phyloP scores from a whole-genome alignment of 1,140 invertebrate genomes.

The Semibalanus balanoides region DNA sequence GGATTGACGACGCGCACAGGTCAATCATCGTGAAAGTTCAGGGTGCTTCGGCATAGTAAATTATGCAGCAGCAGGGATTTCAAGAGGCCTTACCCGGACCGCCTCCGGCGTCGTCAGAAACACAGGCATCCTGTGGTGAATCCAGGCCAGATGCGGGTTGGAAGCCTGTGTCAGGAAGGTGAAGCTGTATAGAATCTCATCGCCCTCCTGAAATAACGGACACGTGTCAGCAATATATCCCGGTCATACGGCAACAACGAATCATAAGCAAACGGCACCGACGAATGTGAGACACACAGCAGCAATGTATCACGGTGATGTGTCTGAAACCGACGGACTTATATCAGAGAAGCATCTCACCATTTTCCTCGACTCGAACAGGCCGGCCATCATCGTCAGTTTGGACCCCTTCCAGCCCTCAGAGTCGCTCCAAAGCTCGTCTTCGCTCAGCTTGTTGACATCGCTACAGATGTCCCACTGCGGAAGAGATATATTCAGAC shows the following conservation, averaged over 20 bases:
- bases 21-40: too few species aligned
- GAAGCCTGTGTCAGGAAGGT: background rate
- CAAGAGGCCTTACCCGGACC: background rate
- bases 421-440: background rate
- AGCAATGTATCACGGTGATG: too few species aligned
- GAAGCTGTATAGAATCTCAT: background rate
- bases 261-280: too few species aligned
- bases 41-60: too few species aligned
- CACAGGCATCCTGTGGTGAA: background rate
- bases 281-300: too few species aligned
- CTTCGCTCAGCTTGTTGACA: background rate
- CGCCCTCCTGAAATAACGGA: background rate
- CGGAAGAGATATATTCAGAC: too few species aligned
- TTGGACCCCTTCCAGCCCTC: background rate
- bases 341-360: background rate
- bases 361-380: background rate
- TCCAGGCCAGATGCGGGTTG: background rate
- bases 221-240: too few species aligned
- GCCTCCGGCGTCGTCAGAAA: background rate
- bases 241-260: too few species aligned
- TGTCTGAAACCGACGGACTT: too few species aligned
- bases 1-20: too few species aligned
- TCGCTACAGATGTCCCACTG: background rate
- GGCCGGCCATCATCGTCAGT: background rate
- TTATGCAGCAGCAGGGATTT: too few species aligned